Conservation (phyloP, 2,113 vertebrate genomes). For the Pelvicachromis taeniatus region DNA sequence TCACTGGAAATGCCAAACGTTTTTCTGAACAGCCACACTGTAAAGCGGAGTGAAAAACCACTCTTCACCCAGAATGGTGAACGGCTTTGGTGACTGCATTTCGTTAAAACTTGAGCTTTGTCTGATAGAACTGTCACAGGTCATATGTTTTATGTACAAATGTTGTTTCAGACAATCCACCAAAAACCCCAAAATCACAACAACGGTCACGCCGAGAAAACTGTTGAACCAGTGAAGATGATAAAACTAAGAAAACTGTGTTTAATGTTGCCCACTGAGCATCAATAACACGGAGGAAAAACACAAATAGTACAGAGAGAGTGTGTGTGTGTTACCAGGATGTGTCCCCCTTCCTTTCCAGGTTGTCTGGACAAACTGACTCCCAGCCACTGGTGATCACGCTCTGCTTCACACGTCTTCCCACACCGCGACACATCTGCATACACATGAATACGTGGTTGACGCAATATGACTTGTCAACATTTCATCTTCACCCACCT, state of each 20-base stretch:
- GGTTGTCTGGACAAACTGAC: conserved; percentile 90
- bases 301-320: not conserved
- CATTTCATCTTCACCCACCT: not conserved
- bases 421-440: conserved; percentile 81
- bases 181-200: not conserved
- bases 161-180: not conserved
- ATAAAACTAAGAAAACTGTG: not conserved
- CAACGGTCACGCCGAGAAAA: not conserved
- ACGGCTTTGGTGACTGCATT: not conserved
- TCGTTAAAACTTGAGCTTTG: not conserved
- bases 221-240: not conserved
- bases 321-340: conserved; percentile 76
- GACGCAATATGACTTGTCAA: not conserved
- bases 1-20: not conserved
- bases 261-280: not conserved
- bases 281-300: not conserved
- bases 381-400: conserved; percentile 92
- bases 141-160: not conserved
- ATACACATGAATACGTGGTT: not conserved
- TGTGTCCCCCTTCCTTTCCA: conserved; percentile 70
- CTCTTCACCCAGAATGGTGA: not conserved
- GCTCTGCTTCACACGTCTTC: conserved; percentile 83
- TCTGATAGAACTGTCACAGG: not conserved
- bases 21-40: not conserved
- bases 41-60: not conserved